Evolutionary conservation across 2,797 vertebrate species (phyloP).

Genomic region (Enteromius trimaculatus): DNA sequence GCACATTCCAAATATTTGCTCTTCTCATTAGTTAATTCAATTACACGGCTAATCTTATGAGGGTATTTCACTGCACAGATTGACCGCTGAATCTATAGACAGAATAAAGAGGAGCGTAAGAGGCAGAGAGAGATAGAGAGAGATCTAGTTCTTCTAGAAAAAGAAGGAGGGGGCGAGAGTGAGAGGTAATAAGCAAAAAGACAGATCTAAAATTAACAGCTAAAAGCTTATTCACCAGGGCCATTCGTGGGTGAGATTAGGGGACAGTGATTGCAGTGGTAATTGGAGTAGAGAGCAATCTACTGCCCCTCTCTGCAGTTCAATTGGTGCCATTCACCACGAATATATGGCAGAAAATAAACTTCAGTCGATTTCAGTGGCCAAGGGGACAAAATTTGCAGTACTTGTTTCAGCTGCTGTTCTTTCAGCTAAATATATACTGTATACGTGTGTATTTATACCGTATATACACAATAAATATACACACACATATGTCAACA

Average conservation of each 20-base stretch:
- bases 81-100: slow-evolving; percentile 47
- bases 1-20: slow-evolving; percentile 52
- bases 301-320: slow-evolving; percentile 27
- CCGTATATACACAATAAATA: no score
- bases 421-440: neutral
- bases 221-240: slow-evolving; percentile 50
- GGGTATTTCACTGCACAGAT: slow-evolving; percentile 30
- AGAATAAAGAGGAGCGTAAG: neutral
- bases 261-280: slow-evolving; percentile 47
- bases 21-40: slow-evolving; percentile 51
- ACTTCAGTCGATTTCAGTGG: slow-evolving; percentile 38
- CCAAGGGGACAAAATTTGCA: slow-evolving; percentile 40
- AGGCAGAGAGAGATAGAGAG: slow-evolving; percentile 19
- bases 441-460: no score
- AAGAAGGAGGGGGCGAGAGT: slow-evolving; percentile 9
- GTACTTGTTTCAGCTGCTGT: slow-evolving; percentile 6
- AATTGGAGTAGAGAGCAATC: slow-evolving; percentile 50
- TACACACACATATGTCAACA: no score
- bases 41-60: slow-evolving; percentile 44
- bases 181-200: slow-evolving; percentile 36
- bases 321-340: slow-evolving; percentile 35
- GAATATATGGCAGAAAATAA: slow-evolving; percentile 35
- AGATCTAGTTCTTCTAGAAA: slow-evolving; percentile 16
- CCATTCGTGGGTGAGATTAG: slow-evolving; percentile 52
- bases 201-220: slow-evolving; percentile 47